Percentiles rank a stretch among this genome's conserved stretches.
Evolutionary conservation across 2,888 invertebrate species (phyloP).

Genomic region (Cantharis lateralis): DNA sequence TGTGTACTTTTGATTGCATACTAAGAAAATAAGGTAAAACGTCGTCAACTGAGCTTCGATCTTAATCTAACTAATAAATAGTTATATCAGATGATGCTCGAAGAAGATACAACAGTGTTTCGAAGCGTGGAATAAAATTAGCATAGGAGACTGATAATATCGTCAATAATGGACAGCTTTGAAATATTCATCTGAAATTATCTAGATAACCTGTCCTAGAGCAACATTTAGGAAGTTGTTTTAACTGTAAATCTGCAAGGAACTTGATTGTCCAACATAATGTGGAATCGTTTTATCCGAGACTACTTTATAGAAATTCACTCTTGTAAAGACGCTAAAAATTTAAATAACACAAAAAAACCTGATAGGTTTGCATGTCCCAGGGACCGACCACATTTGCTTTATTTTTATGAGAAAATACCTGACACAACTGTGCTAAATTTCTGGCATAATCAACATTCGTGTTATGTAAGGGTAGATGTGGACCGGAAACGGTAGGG

Average conservation of each 20-base stretch:
- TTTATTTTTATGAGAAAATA: slow-evolving; percentile 2
- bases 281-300: slow-evolving; percentile 4
- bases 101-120: slow-evolving; percentile 10
- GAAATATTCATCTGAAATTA: slow-evolving; percentile 15
- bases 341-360: background rate
- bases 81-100: slow-evolving; percentile 4
- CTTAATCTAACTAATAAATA: slow-evolving; percentile 14
- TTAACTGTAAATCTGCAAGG: slow-evolving; percentile 19
- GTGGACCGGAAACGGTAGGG: slow-evolving; percentile 50
- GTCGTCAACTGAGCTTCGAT: slow-evolving; percentile 5
- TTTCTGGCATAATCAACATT: slow-evolving; percentile 7
- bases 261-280: slow-evolving; percentile 12
- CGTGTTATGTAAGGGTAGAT: slow-evolving; percentile 38
- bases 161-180: slow-evolving; percentile 12
- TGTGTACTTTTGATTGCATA: background rate
- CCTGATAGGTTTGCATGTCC: background rate
- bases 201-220: slow-evolving; percentile 17
- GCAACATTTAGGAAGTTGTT: slow-evolving; percentile 14
- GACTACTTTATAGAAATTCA: background rate
- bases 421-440: slow-evolving; percentile 20
- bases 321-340: background rate
- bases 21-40: background rate
- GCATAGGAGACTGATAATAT: slow-evolving; percentile 16
- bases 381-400: background rate
- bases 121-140: slow-evolving; percentile 12